phyloP scores from a whole-genome alignment of 2,888 invertebrate species.

The Microplitis manilae region DNA sequence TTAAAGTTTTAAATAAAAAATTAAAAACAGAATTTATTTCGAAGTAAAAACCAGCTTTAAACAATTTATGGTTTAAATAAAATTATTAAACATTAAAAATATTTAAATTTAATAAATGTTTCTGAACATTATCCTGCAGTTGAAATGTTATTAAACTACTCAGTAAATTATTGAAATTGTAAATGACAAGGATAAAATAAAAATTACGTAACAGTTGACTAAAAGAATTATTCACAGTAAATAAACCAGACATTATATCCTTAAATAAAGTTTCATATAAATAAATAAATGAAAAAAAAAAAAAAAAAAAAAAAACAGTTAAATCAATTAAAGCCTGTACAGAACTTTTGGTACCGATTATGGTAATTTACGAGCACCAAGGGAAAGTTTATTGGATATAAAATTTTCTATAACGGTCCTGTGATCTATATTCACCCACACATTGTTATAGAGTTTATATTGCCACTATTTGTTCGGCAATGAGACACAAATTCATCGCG shows the following conservation, averaged over 20 bases:
- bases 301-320: not conserved
- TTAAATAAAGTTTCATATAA: not conserved
- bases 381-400: not conserved
- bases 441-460: not conserved
- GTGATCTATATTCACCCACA: not conserved
- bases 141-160: too few relatives aligned
- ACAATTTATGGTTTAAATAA: too few relatives aligned
- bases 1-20: not conserved
- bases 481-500: constrained; percentile 4
- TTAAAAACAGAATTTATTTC: too few relatives aligned
- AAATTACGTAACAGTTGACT: too few relatives aligned
- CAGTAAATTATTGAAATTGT: too few relatives aligned
- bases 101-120: too few relatives aligned
- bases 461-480: constrained; percentile 1
- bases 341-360: not conserved
- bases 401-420: constrained; percentile 1
- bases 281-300: not conserved
- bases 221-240: too few relatives aligned
- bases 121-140: too few relatives aligned
- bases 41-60: too few relatives aligned
- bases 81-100: too few relatives aligned
- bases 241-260: too few relatives aligned
- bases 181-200: too few relatives aligned
- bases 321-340: not conserved
- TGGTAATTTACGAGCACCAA: not conserved